Evolutionary conservation across 1,140 invertebrate species (phyloP), one percentile per base, ranked within the genome.

Genomic region (Hermetia illucens): DNA sequence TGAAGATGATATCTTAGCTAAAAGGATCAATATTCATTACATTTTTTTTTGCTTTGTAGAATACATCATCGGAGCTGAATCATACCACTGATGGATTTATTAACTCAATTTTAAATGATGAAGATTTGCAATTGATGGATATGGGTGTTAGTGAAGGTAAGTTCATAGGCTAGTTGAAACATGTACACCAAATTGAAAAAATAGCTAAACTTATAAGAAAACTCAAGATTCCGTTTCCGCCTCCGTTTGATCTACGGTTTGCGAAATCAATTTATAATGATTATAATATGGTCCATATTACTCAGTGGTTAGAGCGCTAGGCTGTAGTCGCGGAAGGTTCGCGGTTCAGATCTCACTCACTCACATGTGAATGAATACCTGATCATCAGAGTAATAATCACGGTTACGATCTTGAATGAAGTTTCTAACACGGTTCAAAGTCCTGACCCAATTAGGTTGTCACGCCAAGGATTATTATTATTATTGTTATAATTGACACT

Each of bases 91-190:
- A 89, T 49, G 83, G 82, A 21, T 84, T 88, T 51, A 72, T 88
- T 16, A 83, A 83, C 41, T 84, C 83, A 1, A 78, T 89, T 46
- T 68, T 89, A 22, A 86, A 84, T 48, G 85, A 89, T 45, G 85
- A 89, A 48, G 83, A 88, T 55, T 61, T 90, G 17, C 83, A 86
- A 47, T 63, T 88, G 18, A 86, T 90, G 83, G 84, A 89, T 47
- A 86, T 88, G 80, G 81, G 81, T 29, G 75, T 85, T 68, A 82
- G 77, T 52, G 84, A 89, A 60, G 81, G 85, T 87, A 61, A 70
- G 74, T 69, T 42, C 10, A 37, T n/a, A n/a, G n/a, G n/a, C n/a
- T n/a, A n/a, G 20, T 34, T 12, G 17, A 34, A 16, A 16, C 17
- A 6, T 6, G 30, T 16, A 18, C 17, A 9, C 12, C 17, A 34